phyloP scores from a whole-genome alignment of 30 jellyfish, hydroid and myxozoan genomes.

The Hydractinia symbiolongicarpus region DNA sequence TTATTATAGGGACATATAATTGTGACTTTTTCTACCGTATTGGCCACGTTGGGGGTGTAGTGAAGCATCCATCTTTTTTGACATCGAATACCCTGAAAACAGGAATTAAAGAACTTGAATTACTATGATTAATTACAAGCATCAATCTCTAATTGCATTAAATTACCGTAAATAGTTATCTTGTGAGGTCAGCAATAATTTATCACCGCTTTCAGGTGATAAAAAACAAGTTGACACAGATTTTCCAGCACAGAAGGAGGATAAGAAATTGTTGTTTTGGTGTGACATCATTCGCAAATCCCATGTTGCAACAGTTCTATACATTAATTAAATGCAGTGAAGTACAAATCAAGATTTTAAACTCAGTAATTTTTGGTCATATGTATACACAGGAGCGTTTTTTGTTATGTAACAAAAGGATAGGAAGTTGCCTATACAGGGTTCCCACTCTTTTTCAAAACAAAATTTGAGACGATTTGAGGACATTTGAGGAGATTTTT shows the following conservation, averaged over 20 bases:
- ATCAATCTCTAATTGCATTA: too few relatives aligned
- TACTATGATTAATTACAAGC: too few relatives aligned
- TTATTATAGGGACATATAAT: background rate
- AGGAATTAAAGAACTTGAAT: background rate
- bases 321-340: background rate
- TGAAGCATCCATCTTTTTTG: slow-evolving; percentile 35
- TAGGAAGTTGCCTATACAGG: too few relatives aligned
- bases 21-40: slow-evolving; percentile 21
- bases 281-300: slow-evolving; percentile 51
- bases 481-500: too few relatives aligned
- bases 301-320: slow-evolving; percentile 81
- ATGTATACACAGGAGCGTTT: too few relatives aligned
- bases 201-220: slow-evolving; percentile 71
- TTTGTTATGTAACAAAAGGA: too few relatives aligned
- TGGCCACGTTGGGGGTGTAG: slow-evolving; percentile 49
- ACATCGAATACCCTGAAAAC: slow-evolving; percentile 67
- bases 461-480: too few relatives aligned
- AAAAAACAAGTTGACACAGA: slow-evolving; percentile 49
- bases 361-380: too few relatives aligned
- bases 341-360: too few relatives aligned
- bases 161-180: slow-evolving; percentile 66
- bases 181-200: slow-evolving; percentile 56
- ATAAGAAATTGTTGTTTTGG: slow-evolving; percentile 32
- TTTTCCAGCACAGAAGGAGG: slow-evolving; percentile 26
- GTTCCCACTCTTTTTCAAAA: too few relatives aligned